Evolutionary conservation across 2,113 vertebrate genomes (phyloP), one percentile per base, ranked within the genome.

Genomic region (Panurus biarmicus): DNA sequence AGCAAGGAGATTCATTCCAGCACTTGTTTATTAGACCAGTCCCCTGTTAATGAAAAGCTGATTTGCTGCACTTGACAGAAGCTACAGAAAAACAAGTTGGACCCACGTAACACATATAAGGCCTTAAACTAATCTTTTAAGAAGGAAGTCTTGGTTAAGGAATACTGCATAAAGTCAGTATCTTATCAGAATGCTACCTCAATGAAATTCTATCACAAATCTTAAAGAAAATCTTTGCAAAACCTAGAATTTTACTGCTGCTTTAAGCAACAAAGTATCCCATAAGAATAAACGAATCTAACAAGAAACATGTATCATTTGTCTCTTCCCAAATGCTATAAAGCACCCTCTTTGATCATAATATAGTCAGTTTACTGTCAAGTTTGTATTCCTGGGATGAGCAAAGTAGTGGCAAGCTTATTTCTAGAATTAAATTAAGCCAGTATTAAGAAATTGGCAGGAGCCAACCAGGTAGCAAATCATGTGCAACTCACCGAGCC

Each of bases 401-500:
- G 25, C 19, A 51, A 85, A 85, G 78, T 12, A 15, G 31, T 67
- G 17, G 44, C 33, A 89, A 92, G 13, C 8, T 84, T 38, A 54
- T 58, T 66, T 70, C 42, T 61, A 79, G 11, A 94, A 84, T 0
- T n/a, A 17, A 89, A 42, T 57, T 77, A 81, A 60, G 12, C 47
- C 21, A 74, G 17, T 47, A 29, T 38, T 16, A 82, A 53, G 48
- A 85, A 69, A 67, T 5, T 12, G 31, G 22, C 87, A 45, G 45
- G 36, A 90, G 69, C 3, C 66, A 87, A 57, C 2, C 24, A 92
- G 65, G 26, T 0, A 77, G 24, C 24, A n/a, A 74, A 29, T 42
- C 42, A 69, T 0, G 3, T 25, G 16, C 3, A 6, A 95, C 96
- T 99, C 98, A 99, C 98, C 97, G 94, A 97, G 98, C 96, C 98